phyloP scores from a whole-genome alignment of 2,888 invertebrate species.

The Priocnemis perturbator region DNA sequence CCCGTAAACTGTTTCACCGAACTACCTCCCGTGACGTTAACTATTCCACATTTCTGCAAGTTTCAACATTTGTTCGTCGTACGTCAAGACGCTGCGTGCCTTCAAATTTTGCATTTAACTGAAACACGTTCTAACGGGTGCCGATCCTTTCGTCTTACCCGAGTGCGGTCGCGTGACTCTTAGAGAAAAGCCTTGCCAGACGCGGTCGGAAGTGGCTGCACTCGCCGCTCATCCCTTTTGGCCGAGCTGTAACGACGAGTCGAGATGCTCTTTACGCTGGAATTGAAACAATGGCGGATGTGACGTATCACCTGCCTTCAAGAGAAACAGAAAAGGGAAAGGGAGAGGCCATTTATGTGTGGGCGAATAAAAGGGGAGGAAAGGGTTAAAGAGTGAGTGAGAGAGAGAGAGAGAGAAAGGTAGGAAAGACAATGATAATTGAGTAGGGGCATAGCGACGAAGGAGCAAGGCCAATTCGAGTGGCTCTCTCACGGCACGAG shows the following conservation, averaged over 20 bases:
- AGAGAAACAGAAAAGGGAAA: conserved; percentile 14
- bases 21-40: too few relatives aligned
- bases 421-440: conserved; percentile 1
- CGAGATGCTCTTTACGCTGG: background rate
- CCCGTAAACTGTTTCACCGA: too few relatives aligned
- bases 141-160: too few relatives aligned
- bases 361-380: background rate
- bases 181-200: background rate
- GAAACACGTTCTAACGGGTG: too few relatives aligned
- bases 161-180: background rate
- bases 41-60: too few relatives aligned
- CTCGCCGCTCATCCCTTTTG: background rate
- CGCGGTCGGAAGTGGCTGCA: background rate
- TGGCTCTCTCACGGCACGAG: conserved; percentile 49
- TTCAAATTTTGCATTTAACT: too few relatives aligned
- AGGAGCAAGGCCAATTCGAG: conserved; percentile 37
- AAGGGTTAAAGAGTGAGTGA: conserved; percentile 9
- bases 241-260: too few relatives aligned
- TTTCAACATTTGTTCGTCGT: too few relatives aligned
- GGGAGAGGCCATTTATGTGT: conserved; percentile 1
- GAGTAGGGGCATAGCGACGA: background rate
- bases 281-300: conserved; percentile 43
- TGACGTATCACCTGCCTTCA: conserved; percentile 43
- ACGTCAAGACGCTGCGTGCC: too few relatives aligned
- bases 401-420: conserved; percentile 24